Conservation (phyloP, 2,888 invertebrate species). For the Cryptus armator region DNA sequence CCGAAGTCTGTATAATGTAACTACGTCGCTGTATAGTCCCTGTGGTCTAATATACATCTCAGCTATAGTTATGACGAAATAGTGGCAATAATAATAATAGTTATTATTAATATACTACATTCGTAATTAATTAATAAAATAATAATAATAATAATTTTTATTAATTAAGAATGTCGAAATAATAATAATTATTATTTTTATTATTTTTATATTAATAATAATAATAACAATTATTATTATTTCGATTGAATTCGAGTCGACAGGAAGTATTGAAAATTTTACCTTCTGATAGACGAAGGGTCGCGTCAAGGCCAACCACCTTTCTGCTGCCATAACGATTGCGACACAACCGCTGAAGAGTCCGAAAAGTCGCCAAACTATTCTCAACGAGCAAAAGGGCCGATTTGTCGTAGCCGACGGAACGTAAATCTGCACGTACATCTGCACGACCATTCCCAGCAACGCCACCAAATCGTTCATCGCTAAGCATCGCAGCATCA, state of each 20-base stretch:
- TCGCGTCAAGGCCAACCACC: conserved; percentile 94
- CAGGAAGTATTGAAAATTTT: conserved; percentile 67
- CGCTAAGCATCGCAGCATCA: conserved; percentile 92
- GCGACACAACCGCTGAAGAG: conserved; percentile 95
- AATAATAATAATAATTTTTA: too few species aligned
- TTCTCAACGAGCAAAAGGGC: conserved; percentile 89
- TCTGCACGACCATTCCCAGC: conserved; percentile 91
- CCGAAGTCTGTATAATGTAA: neutral
- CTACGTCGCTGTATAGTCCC: neutral
- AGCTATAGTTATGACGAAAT: too few species aligned
- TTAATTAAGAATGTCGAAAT: too few species aligned
- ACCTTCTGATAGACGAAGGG: conserved; percentile 96
- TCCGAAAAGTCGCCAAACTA: conserved; percentile 93
- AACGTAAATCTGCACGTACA: conserved; percentile 87
- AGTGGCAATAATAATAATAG: too few species aligned
- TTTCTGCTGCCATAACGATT: conserved; percentile 94
- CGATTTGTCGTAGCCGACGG: conserved; percentile 85
- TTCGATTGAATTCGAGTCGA: neutral
- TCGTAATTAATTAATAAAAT: too few species aligned
- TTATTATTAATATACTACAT: too few species aligned
- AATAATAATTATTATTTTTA: too few species aligned
- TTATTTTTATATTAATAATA: too few species aligned
- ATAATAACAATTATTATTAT: neutral
- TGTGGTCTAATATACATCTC: too few species aligned
- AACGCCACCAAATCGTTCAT: conserved; percentile 93